Conservation (phyloP, 2,888 invertebrate genomes). For the Diarsia rubi region DNA sequence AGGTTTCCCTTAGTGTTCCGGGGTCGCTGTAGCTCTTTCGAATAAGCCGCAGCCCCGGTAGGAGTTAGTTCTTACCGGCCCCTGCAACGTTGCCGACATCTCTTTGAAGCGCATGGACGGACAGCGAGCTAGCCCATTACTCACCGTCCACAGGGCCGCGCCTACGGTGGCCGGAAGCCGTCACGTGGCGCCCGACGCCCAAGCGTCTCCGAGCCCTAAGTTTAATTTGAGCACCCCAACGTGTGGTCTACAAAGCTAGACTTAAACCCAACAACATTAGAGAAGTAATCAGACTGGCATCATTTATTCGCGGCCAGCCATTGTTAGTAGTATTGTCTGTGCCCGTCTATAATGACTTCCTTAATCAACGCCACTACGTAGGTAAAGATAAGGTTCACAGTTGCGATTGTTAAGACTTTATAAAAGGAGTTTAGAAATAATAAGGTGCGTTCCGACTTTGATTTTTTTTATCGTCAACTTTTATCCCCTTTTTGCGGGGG, state of each 20-base stretch:
- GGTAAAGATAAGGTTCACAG: constrained; percentile 52
- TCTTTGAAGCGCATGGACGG: too few relatives aligned
- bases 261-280: constrained; percentile 28
- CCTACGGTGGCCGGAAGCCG: too few relatives aligned
- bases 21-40: too few relatives aligned
- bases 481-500: neutral
- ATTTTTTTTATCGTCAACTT: neutral
- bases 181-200: too few relatives aligned
- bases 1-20: neutral
- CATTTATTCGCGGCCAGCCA: constrained; percentile 49
- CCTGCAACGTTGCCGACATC: too few relatives aligned
- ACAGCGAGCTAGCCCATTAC: too few relatives aligned
- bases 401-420: constrained; percentile 44
- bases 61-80: too few relatives aligned
- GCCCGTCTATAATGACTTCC: constrained; percentile 78
- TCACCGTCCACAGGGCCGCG: too few relatives aligned
- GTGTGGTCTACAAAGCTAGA: constrained; percentile 6
- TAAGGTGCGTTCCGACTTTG: neutral
- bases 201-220: too few relatives aligned
- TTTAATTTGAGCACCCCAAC: neutral
- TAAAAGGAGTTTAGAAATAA: neutral
- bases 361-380: constrained; percentile 73
- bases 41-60: too few relatives aligned
- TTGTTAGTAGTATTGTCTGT: constrained; percentile 66
- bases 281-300: constrained; percentile 32